Percentiles rank a stretch among this genome's conserved stretches.
Conservation (phyloP, 2,113 vertebrate species). For the Trinectes maculatus region DNA sequence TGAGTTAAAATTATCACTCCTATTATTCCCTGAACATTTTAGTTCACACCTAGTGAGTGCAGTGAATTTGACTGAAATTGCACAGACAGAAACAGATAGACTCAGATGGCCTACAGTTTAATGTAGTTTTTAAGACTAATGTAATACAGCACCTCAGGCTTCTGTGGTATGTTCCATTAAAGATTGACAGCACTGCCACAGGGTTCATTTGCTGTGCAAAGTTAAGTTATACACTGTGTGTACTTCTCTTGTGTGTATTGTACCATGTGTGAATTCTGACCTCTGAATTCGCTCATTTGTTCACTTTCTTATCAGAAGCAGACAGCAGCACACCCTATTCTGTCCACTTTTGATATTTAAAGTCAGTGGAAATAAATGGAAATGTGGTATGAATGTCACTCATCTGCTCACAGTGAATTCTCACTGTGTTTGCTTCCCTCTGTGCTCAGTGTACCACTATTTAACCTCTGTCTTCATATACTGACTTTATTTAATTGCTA, state of each 20-base stretch:
- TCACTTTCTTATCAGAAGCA: not conserved
- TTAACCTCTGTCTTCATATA: not conserved
- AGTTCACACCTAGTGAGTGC: not conserved
- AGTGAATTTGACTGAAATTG: not conserved
- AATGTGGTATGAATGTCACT: slow-evolving; percentile 20
- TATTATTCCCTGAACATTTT: too few relatives aligned
- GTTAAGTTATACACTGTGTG: not conserved
- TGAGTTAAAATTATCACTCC: too few relatives aligned
- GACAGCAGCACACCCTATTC: not conserved
- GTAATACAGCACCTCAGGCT: slow-evolving; percentile 7
- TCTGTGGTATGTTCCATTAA: slow-evolving; percentile 11
- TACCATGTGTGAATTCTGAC: too few relatives aligned
- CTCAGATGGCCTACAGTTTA: not conserved
- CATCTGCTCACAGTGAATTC: not conserved
- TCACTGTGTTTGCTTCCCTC: not conserved
- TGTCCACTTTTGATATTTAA: not conserved
- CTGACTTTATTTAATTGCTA: not conserved
- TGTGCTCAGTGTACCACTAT: not conserved
- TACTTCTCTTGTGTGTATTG: not conserved
- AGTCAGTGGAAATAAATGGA: not conserved
- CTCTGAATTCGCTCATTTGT: not conserved
- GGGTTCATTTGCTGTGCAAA: not conserved
- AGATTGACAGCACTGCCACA: not conserved
- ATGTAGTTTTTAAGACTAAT: not conserved
- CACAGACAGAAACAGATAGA: not conserved